Percentiles rank a stretch among this genome's conserved stretches.
phyloP scores from a whole-genome alignment of 1,140 invertebrate genomes.

The Zaprionus gabonicus region DNA sequence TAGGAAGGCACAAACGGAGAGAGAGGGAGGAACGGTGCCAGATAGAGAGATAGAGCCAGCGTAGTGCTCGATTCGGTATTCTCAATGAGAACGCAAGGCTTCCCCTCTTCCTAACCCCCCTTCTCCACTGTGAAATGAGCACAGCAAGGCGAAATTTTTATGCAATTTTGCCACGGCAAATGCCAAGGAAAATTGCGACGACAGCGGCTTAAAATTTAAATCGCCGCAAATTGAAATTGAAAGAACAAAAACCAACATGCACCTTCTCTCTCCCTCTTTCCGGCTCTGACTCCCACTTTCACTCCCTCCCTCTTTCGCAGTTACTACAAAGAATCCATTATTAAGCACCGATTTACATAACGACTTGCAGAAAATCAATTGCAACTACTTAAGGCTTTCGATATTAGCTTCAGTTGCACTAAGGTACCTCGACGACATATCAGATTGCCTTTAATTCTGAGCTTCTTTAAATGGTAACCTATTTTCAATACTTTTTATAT shows the following conservation, averaged over 20 bases:
- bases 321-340: not conserved
- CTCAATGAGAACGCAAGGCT: conserved; percentile 20
- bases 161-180: conserved; percentile 50
- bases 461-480: too few species aligned
- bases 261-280: not conserved
- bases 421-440: too few species aligned
- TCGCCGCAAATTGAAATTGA: conserved; percentile 68
- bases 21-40: not conserved
- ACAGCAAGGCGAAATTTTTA: conserved; percentile 36
- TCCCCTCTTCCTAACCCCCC: too few species aligned
- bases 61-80: conserved; percentile 23
- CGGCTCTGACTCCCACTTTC: not conserved
- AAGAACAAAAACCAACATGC: not conserved
- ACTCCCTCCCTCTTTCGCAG: not conserved
- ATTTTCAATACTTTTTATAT: too few species aligned
- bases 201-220: conserved; percentile 53
- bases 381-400: not conserved
- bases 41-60: conserved; percentile 15
- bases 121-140: conserved; percentile 17
- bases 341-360: not conserved
- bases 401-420: not conserved
- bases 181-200: conserved; percentile 51
- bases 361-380: not conserved
- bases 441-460: too few species aligned
- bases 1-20: not conserved